These are phyloP conservation scores for Chloebia gouldiae DNA, from an alignment of 2,113 vertebrate species.

Conservation along the genomic window DNA sequence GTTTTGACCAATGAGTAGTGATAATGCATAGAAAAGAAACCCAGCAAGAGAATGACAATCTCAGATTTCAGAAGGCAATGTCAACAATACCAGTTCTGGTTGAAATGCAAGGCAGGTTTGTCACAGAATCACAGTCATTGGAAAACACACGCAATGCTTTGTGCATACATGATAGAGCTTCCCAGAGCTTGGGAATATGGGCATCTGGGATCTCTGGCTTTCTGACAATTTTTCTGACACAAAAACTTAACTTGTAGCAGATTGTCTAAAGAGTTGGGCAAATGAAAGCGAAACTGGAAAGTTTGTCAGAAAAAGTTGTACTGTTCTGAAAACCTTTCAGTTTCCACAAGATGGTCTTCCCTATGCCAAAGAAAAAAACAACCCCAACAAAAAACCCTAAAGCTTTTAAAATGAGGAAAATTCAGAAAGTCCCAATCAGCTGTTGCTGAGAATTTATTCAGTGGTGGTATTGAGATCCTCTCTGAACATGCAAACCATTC, in stretches of 20 bases:
- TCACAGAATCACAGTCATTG: background rate
- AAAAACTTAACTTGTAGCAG: background rate
- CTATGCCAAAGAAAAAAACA: rapidly evolving
- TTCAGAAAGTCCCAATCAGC: background rate
- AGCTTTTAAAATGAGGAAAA: background rate
- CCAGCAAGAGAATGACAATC: background rate
- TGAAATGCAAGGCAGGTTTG: background rate
- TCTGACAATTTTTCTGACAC: background rate
- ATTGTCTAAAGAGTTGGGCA: rapidly evolving
- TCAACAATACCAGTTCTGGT: background rate
- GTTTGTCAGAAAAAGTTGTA: background rate
- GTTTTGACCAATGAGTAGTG: background rate
- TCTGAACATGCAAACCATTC: background rate
- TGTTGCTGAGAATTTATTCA: background rate
- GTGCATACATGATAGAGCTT: background rate
- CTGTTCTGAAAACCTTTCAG: background rate
- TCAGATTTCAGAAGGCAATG: background rate
- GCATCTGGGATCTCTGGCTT: background rate
- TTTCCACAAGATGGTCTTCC: background rate
- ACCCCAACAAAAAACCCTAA: no score
- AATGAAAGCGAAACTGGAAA: background rate
- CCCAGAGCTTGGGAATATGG: background rate
- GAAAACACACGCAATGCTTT: background rate
- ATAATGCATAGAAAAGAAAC: background rate
- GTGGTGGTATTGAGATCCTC: background rate